Evolutionary conservation across 2,113 vertebrate species (phyloP).

Genomic region (Eleginops maclovinus): DNA sequence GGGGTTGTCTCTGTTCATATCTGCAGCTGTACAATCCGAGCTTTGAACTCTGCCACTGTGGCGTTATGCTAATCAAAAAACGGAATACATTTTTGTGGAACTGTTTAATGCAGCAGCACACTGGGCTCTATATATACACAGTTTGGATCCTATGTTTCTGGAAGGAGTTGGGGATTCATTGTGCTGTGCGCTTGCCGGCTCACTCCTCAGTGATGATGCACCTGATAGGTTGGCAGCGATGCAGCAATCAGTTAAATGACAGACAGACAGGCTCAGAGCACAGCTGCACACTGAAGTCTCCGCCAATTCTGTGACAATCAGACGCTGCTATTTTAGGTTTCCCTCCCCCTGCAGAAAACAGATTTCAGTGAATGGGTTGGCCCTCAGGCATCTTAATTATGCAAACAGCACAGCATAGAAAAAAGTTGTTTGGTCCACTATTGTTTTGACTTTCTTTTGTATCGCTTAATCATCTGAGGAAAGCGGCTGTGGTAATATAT

Average conservation of each 20-base stretch:
- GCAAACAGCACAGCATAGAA: slow-evolving; percentile 79
- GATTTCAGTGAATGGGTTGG: slow-evolving; percentile 83
- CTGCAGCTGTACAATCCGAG: slow-evolving; percentile 71
- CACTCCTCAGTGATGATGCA: slow-evolving; percentile 72
- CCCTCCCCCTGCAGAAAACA: slow-evolving; percentile 77
- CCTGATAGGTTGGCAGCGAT: slow-evolving; percentile 83
- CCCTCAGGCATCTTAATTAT: slow-evolving; percentile 84
- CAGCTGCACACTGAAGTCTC: slow-evolving; percentile 83
- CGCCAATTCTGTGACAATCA: slow-evolving; percentile 87
- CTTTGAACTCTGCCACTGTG: slow-evolving; percentile 73
- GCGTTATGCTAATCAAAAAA: slow-evolving; percentile 71
- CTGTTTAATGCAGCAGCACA: slow-evolving; percentile 55
- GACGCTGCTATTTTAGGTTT: slow-evolving; percentile 84
- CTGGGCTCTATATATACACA: slow-evolving; percentile 27
- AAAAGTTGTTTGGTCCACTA: slow-evolving; percentile 82
- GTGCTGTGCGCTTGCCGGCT: slow-evolving; percentile 34
- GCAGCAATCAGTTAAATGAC: slow-evolving; percentile 84
- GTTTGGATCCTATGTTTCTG: slow-evolving; percentile 59
- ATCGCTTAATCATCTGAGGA: slow-evolving; percentile 75
- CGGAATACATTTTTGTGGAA: slow-evolving; percentile 64
- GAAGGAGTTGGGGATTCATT: slow-evolving; percentile 54
- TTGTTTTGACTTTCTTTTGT: slow-evolving; percentile 79
- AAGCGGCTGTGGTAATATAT: slow-evolving; percentile 65
- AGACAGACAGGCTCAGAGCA: slow-evolving; percentile 80
- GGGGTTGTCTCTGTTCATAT: slow-evolving; percentile 55